These are phyloP conservation scores for Parnassius smintheus DNA, from an alignment of 2,888 invertebrate species.

Conservation along the genomic window DNA sequence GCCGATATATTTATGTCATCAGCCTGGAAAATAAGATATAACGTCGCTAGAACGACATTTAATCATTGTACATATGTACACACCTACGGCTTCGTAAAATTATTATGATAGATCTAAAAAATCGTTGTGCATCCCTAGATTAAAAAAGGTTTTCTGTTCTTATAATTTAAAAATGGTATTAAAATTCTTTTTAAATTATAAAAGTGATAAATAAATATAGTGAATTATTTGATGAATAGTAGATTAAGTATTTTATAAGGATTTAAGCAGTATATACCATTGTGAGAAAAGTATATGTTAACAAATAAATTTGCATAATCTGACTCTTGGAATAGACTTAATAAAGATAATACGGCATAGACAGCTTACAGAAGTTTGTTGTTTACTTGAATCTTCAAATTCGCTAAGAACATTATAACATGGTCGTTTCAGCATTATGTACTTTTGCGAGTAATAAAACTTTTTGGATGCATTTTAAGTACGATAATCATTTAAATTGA, in stretches of 20 bases:
- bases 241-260: background rate
- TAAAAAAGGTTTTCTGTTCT: no score
- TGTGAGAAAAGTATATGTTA: constrained; percentile 1
- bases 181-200: background rate
- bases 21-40: no score
- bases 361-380: constrained; percentile 19
- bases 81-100: no score
- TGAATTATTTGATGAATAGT: background rate
- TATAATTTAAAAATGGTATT: background rate
- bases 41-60: no score
- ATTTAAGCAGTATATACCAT: background rate
- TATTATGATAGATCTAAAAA: no score
- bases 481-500: no score
- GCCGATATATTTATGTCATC: no score
- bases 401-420: constrained; percentile 11
- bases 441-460: no score
- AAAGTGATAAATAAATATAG: background rate
- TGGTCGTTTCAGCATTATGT: no score
- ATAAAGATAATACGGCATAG: constrained; percentile 19
- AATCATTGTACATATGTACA: no score
- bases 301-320: constrained; percentile 22
- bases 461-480: no score
- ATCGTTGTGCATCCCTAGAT: no score
- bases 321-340: constrained; percentile 23
- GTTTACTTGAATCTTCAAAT: constrained; percentile 18